Percentiles rank a stretch among this genome's conserved stretches.
These are phyloP conservation scores for Valencia hispanica DNA, from an alignment of 2,797 vertebrate species.

Conservation along the genomic window DNA sequence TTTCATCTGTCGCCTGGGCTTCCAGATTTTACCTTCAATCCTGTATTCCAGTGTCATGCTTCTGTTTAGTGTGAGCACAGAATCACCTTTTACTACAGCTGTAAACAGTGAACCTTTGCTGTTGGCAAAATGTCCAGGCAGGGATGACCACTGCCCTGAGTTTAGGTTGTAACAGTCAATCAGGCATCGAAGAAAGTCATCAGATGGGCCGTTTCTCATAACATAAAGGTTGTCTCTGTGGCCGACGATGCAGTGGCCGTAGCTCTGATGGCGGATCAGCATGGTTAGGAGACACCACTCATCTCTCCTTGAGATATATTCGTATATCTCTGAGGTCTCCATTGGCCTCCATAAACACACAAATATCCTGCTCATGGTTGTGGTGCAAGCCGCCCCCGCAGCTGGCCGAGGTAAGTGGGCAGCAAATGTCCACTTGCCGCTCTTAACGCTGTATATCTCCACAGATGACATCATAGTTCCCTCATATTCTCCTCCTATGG, in stretches of 20 bases:
- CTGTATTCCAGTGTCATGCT: constrained; percentile 86
- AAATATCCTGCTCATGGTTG: constrained; percentile 87
- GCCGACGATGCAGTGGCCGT: constrained; percentile 92
- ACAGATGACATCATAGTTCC: constrained; percentile 85
- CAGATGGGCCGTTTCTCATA: constrained; percentile 91
- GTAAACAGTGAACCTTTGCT: constrained; percentile 95
- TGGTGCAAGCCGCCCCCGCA: constrained; percentile 82
- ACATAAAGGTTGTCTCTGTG: constrained; percentile 91
- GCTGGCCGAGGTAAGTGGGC: constrained; percentile 87
- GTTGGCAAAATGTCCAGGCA: constrained; percentile 92
- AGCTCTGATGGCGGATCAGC: constrained; percentile 88
- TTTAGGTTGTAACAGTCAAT: constrained; percentile 91
- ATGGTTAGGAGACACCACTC: constrained; percentile 84
- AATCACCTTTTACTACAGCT: constrained; percentile 86
- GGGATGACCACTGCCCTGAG: constrained; percentile 87
- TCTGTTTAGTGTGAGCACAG: constrained; percentile 89
- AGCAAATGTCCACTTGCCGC: constrained; percentile 82
- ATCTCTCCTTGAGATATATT: constrained; percentile 79
- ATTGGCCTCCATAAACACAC: constrained; percentile 91
- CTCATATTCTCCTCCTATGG: constrained; percentile 88
- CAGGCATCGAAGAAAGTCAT: constrained; percentile 91
- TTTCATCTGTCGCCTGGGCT: constrained; percentile 82
- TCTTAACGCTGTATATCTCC: constrained; percentile 82
- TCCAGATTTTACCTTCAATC: constrained; percentile 85
- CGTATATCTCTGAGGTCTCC: constrained; percentile 88